Conservation (phyloP, 1,140 invertebrate genomes). For the Probaryconus sp. region DNA sequence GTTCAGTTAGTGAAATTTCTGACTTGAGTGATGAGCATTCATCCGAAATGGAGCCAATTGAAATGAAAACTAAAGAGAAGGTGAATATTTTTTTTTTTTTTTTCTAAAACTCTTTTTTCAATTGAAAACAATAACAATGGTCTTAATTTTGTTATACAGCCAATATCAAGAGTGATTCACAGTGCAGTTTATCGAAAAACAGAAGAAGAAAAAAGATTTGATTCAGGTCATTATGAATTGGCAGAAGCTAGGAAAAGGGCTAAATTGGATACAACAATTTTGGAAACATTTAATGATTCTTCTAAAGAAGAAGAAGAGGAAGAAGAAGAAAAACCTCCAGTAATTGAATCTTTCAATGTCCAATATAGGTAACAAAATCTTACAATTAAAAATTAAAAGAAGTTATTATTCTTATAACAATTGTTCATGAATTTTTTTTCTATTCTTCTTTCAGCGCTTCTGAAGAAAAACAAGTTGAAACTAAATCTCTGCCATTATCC, state of each 20-base stretch:
- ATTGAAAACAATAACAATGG: neutral
- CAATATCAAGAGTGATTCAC: conserved; percentile 56
- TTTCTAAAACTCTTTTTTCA: conserved; percentile 10
- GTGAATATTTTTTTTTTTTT: conserved; percentile 42
- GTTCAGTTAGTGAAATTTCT: conserved; percentile 71
- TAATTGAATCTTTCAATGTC: conserved; percentile 28
- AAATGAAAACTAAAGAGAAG: conserved; percentile 66
- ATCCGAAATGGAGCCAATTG: conserved; percentile 66
- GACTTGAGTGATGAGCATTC: conserved; percentile 70
- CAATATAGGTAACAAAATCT: conserved; percentile 32
- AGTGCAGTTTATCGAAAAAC: conserved; percentile 65
- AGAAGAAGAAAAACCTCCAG: conserved; percentile 63
- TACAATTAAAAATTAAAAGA: no score
- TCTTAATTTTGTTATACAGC: conserved; percentile 33
- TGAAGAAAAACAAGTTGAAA: conserved; percentile 68
- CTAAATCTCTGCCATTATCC: conserved; percentile 77
- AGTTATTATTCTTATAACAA: no score
- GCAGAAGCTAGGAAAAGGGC: conserved; percentile 74
- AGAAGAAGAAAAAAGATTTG: conserved; percentile 82
- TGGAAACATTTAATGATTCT: no score
- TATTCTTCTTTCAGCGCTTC: conserved; percentile 26
- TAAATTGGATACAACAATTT: conserved; percentile 69
- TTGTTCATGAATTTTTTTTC: neutral
- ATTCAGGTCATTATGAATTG: conserved; percentile 84
- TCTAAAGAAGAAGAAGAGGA: no score